A percentile compares a stretch with the other conserved stretches of the same genome.
Evolutionary conservation across 2,797 vertebrate genomes (phyloP).

Genomic region (Scolopax bukidnonensis): DNA sequence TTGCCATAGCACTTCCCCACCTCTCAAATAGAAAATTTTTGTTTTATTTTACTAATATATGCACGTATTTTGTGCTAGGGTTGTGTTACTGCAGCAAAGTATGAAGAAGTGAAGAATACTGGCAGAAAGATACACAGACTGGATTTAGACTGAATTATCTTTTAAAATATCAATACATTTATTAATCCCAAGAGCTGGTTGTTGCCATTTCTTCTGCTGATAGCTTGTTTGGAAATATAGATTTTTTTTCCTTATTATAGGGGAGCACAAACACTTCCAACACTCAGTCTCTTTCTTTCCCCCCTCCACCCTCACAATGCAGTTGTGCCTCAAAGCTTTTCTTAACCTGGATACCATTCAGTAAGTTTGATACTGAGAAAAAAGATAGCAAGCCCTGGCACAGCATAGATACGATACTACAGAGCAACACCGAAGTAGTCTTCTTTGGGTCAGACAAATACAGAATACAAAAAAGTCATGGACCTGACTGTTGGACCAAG

Average conservation of each 20-base stretch:
- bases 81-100: accelerated
- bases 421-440: background rate
- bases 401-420: background rate
- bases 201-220: background rate
- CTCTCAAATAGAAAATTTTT: background rate
- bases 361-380: background rate
- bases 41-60: background rate
- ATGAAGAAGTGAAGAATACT: background rate
- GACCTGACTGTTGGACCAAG: background rate
- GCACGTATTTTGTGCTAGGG: background rate
- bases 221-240: background rate
- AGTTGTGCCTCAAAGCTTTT: background rate
- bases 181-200: background rate
- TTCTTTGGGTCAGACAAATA: background rate
- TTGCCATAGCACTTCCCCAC: background rate
- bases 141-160: background rate
- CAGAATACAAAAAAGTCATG: background rate
- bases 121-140: background rate
- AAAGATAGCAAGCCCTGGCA: background rate
- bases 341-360: background rate
- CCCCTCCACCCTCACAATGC: background rate
- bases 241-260: background rate
- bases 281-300: background rate
- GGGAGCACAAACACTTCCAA: background rate
- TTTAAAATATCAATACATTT: background rate